Evolutionary conservation across 2,113 vertebrate species (phyloP).

Genomic region (Macroglossus sobrinus): DNA sequence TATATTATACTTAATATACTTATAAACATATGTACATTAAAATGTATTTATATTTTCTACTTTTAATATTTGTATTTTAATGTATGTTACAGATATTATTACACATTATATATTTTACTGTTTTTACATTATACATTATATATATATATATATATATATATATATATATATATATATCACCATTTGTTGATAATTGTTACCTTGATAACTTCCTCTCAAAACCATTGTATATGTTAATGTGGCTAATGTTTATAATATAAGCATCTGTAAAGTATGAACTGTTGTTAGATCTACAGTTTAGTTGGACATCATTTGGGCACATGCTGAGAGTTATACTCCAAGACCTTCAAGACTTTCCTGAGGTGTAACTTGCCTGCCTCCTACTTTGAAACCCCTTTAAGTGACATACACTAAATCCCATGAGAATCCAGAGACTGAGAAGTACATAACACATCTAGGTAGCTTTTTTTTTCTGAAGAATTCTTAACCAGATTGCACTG

Average conservation of each 20-base stretch:
- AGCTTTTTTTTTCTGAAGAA: not conserved
- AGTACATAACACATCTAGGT: fast-evolving
- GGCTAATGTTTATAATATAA: not conserved
- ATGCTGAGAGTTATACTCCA: not conserved
- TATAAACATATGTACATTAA: not conserved
- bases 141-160: not conserved
- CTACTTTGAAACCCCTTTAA: not conserved
- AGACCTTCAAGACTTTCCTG: not conserved
- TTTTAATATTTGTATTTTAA: not conserved
- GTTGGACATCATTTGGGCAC: no score
- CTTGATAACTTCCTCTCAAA: not conserved
- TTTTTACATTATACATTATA: no score
- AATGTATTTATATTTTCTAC: not conserved
- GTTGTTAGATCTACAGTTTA: not conserved
- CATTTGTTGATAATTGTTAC: not conserved
- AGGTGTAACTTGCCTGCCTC: not conserved
- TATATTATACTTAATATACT: not conserved
- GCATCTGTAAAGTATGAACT: not conserved
- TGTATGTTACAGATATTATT: not conserved
- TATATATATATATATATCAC: not conserved
- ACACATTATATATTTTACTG: not conserved
- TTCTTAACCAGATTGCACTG: not conserved
- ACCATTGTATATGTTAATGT: not conserved
- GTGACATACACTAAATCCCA: not conserved
- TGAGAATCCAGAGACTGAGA: not conserved